Percentiles rank a stretch among this genome's conserved stretches.
These are phyloP conservation scores for Crotalus helleri DNA, from an alignment of 2,113 vertebrate genomes.

Conservation along the genomic window DNA sequence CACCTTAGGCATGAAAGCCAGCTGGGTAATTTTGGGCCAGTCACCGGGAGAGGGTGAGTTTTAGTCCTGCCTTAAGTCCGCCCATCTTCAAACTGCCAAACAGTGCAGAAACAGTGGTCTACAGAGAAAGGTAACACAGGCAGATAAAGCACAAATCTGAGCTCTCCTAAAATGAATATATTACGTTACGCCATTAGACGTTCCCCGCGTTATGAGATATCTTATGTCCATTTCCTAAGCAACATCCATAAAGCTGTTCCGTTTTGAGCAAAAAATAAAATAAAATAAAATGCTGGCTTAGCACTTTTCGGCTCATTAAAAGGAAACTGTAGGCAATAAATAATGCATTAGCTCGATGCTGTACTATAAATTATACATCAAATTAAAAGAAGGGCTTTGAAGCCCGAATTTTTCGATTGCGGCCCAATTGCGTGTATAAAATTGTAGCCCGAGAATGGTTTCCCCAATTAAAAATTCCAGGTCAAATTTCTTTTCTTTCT, in stretches of 20 bases:
- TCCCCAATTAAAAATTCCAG: not conserved
- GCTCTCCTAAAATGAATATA: not conserved
- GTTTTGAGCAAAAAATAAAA: not conserved
- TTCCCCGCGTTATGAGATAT: not conserved
- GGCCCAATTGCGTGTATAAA: not conserved
- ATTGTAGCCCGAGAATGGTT: not conserved
- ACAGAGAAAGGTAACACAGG: not conserved
- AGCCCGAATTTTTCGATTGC: not conserved
- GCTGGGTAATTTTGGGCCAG: accelerated
- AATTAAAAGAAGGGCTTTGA: not conserved
- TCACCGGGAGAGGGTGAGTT: not conserved
- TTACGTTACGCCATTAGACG: not conserved
- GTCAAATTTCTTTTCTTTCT: not conserved
- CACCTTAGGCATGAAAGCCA: accelerated
- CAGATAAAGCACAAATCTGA: not conserved
- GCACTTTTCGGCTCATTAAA: not conserved
- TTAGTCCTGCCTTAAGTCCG: not conserved
- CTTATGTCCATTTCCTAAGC: not conserved
- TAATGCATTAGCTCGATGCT: not conserved
- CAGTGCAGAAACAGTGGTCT: not conserved
- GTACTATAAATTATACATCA: not conserved
- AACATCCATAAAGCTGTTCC: not conserved
- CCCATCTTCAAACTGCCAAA: not conserved
- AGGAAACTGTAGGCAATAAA: not conserved
- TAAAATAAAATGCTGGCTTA: not conserved